A percentile compares a stretch with the other conserved stretches of the same genome.
Evolutionary conservation across 2,797 vertebrate genomes (phyloP).

Genomic region (Geranospiza caerulescens): DNA sequence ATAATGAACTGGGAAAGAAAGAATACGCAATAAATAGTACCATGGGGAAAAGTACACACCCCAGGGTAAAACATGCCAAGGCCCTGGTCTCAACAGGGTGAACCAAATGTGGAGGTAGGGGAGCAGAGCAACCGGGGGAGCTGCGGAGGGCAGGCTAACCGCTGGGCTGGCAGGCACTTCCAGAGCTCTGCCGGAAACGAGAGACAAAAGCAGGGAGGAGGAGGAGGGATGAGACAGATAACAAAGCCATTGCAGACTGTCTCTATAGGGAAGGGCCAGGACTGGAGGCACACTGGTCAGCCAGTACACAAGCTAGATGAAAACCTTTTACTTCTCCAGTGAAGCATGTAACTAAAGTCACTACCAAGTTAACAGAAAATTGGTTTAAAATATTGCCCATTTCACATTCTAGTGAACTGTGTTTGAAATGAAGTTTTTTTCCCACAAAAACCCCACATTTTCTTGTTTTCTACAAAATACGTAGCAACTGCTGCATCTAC

Average conservation of each 20-base stretch:
- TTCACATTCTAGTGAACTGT: background rate
- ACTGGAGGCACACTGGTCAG: background rate
- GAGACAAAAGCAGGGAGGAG: background rate
- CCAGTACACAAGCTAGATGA: background rate
- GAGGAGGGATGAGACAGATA: background rate
- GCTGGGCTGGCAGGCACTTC: background rate
- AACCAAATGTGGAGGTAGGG: background rate
- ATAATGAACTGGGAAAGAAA: slow-evolving; percentile 6
- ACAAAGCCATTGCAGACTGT: background rate
- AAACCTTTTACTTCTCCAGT: background rate
- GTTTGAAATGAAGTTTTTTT: background rate
- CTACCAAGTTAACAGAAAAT: background rate
- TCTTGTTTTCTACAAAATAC: background rate
- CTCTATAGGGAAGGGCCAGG: background rate
- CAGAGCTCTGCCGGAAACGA: background rate
- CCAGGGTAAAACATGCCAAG: background rate
- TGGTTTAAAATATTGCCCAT: background rate
- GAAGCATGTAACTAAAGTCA: background rate
- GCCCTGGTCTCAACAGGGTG: background rate
- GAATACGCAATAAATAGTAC: background rate
- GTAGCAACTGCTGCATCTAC: background rate
- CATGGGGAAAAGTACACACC: background rate
- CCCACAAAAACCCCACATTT: too few species aligned
- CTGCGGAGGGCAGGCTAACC: background rate
- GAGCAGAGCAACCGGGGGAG: background rate